Conservation (phyloP, 2,797 vertebrate species). For the Chloroceryle amazona region DNA sequence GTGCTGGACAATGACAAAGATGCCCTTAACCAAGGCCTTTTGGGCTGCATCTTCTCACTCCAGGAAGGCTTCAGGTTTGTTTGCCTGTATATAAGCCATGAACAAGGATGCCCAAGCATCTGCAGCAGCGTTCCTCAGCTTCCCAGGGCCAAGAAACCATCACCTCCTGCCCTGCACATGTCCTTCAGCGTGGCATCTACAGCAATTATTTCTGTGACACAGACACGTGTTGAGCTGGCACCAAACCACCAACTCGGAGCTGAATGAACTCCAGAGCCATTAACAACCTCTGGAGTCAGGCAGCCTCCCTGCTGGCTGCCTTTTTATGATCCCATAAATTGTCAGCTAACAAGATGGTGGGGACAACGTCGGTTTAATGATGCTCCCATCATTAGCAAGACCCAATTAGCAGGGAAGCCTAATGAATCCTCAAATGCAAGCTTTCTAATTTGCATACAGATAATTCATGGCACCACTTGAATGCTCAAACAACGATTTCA, state of each 20-base stretch:
- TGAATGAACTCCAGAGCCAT: constrained; percentile 11
- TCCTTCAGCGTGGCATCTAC: rapidly evolving
- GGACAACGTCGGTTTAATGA: background rate
- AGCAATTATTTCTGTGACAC: background rate
- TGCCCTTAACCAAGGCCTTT: background rate
- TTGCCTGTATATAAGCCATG: background rate
- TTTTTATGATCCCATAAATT: constrained; percentile 47
- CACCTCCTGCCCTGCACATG: background rate
- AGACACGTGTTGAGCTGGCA: constrained; percentile 3
- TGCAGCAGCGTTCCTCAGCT: rapidly evolving
- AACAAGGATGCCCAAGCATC: background rate
- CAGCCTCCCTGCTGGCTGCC: constrained; percentile 37
- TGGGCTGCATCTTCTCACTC: background rate
- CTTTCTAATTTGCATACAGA: constrained; percentile 52
- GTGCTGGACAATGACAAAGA: background rate
- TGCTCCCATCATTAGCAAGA: constrained; percentile 15
- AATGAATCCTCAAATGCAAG: constrained; percentile 38
- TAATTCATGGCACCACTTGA: constrained; percentile 23
- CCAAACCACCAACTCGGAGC: background rate
- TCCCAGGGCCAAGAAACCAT: rapidly evolving
- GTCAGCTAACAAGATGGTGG: constrained; percentile 61
- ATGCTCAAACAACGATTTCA: background rate
- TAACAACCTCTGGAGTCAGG: constrained; percentile 40
- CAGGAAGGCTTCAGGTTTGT: background rate
- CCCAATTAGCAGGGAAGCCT: constrained; percentile 53